phyloP scores from a whole-genome alignment of 2,797 vertebrate species.

The Rhinoraja longicauda region DNA sequence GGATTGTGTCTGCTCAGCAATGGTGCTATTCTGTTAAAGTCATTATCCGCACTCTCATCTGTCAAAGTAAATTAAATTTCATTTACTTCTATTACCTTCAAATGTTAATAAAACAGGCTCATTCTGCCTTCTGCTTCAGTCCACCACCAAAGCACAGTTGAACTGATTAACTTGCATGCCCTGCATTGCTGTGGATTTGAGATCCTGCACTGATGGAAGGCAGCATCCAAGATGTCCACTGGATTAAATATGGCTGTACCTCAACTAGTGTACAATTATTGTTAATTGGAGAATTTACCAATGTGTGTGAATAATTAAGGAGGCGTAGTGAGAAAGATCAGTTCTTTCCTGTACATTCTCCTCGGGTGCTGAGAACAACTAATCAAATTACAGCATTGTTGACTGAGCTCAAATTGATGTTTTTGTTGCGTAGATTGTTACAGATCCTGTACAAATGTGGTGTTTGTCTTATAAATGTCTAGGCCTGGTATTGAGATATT shows the following conservation, averaged over 20 bases:
- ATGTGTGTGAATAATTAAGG: not conserved
- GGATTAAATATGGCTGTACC: not conserved
- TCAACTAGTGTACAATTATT: not conserved
- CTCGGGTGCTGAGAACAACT: not conserved
- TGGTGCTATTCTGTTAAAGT: too few relatives aligned
- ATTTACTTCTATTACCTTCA: too few relatives aligned
- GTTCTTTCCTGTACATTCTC: not conserved
- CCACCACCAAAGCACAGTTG: too few relatives aligned
- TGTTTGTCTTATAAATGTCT: not conserved
- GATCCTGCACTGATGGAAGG: too few relatives aligned
- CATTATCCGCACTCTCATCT: too few relatives aligned
- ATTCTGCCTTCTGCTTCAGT: too few relatives aligned
- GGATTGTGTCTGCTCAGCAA: not conserved
- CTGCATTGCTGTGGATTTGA: too few relatives aligned
- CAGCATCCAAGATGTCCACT: too few relatives aligned
- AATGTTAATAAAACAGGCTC: too few relatives aligned
- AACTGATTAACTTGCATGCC: too few relatives aligned
- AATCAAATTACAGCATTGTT: constrained; percentile 6
- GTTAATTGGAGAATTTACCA: not conserved
- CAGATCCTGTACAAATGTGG: not conserved
- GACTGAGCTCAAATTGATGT: not conserved
- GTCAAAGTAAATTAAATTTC: too few relatives aligned
- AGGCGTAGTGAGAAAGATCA: not conserved
- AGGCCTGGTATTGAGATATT: not conserved
- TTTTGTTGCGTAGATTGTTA: not conserved